Evolutionary conservation across 2,797 vertebrate genomes (phyloP), one percentile per base, ranked within the genome.

Genomic region (Acomys russatus): DNA sequence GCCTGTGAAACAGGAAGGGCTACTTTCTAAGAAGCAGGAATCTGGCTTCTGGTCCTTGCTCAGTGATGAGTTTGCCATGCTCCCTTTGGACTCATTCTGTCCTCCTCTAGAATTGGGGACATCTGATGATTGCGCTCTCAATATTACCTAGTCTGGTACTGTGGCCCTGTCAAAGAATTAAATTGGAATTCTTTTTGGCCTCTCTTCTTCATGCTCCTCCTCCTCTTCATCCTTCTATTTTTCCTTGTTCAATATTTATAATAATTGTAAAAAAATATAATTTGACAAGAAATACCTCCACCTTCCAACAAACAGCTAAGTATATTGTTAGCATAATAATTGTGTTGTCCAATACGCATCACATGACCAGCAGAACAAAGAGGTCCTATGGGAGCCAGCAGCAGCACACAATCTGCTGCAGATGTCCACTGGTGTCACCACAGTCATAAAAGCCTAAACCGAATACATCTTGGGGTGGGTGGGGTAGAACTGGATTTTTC

Each of bases 21-120:
- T 80, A 61, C 84, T 71, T 73, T 88, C 63, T 82, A 25, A 94
- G 82, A 70, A 44, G 33, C 49, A 73, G 68, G 63, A 89, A 74
- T 49, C 14, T 22, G n/a, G n/a, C 49, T 91, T 88, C 68, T 73
- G 61, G 15, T 38, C 44, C 74, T 94, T 9, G 3, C 25, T 92
- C 25, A 38, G 23, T 35, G 15, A 59, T 66, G 68, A 73, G 49
- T 38, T 68, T 74, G 22, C 54, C 76, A 0, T 83, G 77, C 44
- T 77, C 9, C 76, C 25, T 93, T 79, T 78, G 28, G 6, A 4
- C 1, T n/a, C 7, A 91, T 18, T 17, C 38, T 51, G 64, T 87
- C 5, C 12, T 22, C 86, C 59, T 94, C 64, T 94, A 33, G 76
- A 12, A 66, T 80, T 76, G 84, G 74, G 71, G 9, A 35, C 15